Evolutionary conservation across 2,797 vertebrate species (phyloP).

Genomic region (Hypotaenidia philippensis): DNA sequence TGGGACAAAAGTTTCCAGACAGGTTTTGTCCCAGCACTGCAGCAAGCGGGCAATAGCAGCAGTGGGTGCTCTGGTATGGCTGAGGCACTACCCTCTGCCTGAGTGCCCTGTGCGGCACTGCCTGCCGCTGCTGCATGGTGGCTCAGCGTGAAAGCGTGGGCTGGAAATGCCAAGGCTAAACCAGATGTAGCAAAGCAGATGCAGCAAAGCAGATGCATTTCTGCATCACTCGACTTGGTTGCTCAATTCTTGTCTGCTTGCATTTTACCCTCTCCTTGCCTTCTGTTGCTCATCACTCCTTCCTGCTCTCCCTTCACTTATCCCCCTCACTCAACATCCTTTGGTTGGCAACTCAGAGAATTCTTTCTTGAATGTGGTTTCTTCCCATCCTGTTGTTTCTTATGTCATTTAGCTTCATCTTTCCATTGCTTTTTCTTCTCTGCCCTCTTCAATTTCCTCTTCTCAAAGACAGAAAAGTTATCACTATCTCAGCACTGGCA

Average conservation of each 20-base stretch:
- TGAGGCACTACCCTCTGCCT: accelerated
- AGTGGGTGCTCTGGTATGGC: accelerated
- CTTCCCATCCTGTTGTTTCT: background rate
- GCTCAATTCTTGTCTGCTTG: background rate
- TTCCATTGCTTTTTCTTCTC: background rate
- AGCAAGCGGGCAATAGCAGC: accelerated
- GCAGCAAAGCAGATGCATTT: background rate
- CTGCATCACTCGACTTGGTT: background rate
- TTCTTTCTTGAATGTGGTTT: background rate
- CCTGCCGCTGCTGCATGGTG: accelerated
- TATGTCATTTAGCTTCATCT: background rate
- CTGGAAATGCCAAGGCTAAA: background rate
- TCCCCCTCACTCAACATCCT: background rate
- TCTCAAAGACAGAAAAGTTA: background rate
- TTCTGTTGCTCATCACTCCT: background rate
- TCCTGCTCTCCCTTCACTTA: background rate
- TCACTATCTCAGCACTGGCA: background rate
- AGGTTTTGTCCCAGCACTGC: background rate
- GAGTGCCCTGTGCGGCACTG: background rate
- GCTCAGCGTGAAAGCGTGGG: accelerated
- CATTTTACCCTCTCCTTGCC: background rate
- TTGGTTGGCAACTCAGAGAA: background rate
- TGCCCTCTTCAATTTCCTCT: background rate
- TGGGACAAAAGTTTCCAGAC: background rate
- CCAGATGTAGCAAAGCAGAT: background rate